Percentiles rank a stretch among this genome's conserved stretches.
These are phyloP conservation scores for Dichetophora obliterata DNA, from an alignment of 2,888 invertebrate species.

Conservation along the genomic window DNA sequence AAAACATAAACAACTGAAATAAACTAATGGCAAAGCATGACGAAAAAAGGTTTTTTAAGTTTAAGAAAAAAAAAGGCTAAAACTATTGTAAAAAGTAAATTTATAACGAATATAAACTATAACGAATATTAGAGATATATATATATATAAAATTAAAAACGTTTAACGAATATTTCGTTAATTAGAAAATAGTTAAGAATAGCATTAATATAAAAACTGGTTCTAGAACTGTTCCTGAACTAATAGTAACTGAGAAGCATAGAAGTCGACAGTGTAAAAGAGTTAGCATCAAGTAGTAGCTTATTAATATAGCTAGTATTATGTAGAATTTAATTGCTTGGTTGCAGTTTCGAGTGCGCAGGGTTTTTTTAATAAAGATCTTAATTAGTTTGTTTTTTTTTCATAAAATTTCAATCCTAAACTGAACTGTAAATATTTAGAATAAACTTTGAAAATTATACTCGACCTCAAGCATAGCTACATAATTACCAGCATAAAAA, in stretches of 20 bases:
- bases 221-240: slow-evolving; percentile 45
- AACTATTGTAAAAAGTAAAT: slow-evolving; percentile 32
- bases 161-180: slow-evolving; percentile 33
- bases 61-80: slow-evolving; percentile 46
- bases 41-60: slow-evolving; percentile 44
- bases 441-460: slow-evolving; percentile 4
- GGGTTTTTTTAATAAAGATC: no score
- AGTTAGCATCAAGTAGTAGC: neutral
- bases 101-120: slow-evolving; percentile 34
- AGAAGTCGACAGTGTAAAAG: neutral
- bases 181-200: neutral
- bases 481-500: no score
- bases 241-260: slow-evolving; percentile 30
- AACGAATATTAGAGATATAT: slow-evolving; percentile 12
- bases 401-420: neutral
- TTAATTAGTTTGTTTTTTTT: no score
- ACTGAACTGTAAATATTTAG: slow-evolving; percentile 9
- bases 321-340: neutral
- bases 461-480: neutral
- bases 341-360: neutral
- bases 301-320: neutral
- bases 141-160: slow-evolving; percentile 23
- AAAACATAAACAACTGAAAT: slow-evolving; percentile 7
- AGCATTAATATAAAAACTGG: neutral
- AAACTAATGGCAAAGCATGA: neutral